Evolutionary conservation across 2,797 vertebrate species (phyloP).

Genomic region (Muscicapa comitata): DNA sequence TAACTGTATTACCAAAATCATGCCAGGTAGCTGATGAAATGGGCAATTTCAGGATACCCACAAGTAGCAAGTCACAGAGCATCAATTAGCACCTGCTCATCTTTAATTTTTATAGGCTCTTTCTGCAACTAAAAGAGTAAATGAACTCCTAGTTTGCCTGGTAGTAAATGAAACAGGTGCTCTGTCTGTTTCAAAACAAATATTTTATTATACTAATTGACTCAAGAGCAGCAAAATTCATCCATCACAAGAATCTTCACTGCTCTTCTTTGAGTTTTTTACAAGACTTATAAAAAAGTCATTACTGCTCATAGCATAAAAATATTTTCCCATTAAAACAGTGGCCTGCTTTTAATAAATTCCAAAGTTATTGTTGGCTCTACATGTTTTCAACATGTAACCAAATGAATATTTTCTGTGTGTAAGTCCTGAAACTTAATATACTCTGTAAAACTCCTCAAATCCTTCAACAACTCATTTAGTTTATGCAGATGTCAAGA

Average conservation of each 20-base stretch:
- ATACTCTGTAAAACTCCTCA: slow-evolving; percentile 62
- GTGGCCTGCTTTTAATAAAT: slow-evolving; percentile 73
- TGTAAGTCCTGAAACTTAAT: slow-evolving; percentile 70
- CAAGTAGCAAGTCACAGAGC: neutral
- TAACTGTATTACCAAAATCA: neutral
- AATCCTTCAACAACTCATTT: slow-evolving; percentile 65
- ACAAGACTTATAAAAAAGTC: slow-evolving; percentile 57
- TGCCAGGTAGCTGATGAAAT: neutral
- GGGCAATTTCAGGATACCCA: neutral
- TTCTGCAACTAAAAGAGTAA: neutral
- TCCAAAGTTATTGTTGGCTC: slow-evolving; percentile 66
- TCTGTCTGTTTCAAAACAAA: neutral
- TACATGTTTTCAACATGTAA: slow-evolving; percentile 29
- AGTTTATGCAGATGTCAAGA: slow-evolving; percentile 57
- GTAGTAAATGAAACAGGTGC: slow-evolving; percentile 24
- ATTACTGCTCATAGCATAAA: slow-evolving; percentile 62
- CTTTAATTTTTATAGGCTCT: slow-evolving; percentile 1
- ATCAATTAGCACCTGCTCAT: neutral
- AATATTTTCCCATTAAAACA: slow-evolving; percentile 70
- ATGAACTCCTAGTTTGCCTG: neutral
- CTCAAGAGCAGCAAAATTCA: slow-evolving; percentile 7
- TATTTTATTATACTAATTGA: slow-evolving; percentile 14
- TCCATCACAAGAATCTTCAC: slow-evolving; percentile 16
- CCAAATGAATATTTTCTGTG: slow-evolving; percentile 64
- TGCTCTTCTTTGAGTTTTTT: slow-evolving; percentile 38